Evolutionary conservation across 2,888 invertebrate species (phyloP).

Genomic region (Alloscopus bannaensis): DNA sequence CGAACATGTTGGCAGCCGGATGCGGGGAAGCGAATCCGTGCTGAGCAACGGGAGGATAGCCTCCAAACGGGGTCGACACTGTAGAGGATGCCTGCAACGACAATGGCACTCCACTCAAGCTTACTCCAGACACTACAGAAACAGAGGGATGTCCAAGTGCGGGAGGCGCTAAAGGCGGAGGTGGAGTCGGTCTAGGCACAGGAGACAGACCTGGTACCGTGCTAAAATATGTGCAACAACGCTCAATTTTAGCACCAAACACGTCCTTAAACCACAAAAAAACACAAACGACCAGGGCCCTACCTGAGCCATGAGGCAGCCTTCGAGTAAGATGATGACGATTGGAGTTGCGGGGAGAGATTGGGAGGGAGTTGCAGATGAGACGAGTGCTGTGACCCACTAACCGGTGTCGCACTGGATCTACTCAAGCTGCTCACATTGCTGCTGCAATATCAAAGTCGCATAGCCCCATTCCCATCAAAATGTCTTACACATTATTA

Average conservation of each 20-base stretch:
- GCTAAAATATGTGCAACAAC: conserved; percentile 36
- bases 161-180: conserved; percentile 74
- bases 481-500: neutral
- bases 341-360: conserved; percentile 71
- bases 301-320: conserved; percentile 73
- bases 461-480: neutral
- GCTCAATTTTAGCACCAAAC: neutral
- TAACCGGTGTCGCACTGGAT: conserved; percentile 81
- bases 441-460: conserved; percentile 79
- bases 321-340: conserved; percentile 71
- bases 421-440: conserved; percentile 90
- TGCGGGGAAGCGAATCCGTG: conserved; percentile 51
- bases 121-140: conserved; percentile 29
- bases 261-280: neutral
- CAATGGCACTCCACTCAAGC: conserved; percentile 54
- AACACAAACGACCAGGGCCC: neutral
- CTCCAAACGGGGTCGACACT: conserved; percentile 40
- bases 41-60: conserved; percentile 35
- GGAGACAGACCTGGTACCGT: conserved; percentile 74
- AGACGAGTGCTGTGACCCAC: conserved; percentile 74
- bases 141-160: conserved; percentile 43
- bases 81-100: conserved; percentile 56
- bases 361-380: conserved; percentile 70
- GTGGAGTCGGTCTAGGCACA: conserved; percentile 79
- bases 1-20: conserved; percentile 69